Base-by-base conservation (phyloP, 2,797 vertebrate genomes). In the Cossypha dichroa region DNA sequence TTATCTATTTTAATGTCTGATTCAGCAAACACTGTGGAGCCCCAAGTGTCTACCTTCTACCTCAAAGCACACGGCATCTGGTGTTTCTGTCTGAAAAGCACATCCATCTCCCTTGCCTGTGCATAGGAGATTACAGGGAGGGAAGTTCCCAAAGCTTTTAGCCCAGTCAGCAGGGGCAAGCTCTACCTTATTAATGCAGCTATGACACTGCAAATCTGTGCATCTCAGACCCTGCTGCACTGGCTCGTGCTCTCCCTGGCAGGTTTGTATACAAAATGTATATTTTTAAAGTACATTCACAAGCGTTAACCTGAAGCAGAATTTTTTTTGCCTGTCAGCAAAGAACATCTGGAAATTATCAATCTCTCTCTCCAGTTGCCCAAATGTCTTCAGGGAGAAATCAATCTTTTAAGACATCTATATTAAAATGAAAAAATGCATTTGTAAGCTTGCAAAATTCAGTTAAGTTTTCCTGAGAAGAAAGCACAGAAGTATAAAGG, bases 301-400 rank as follows among this genome's bases (percentile, higher is more conserved):
- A 63, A 80, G 62, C 7, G 3, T 74, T 77, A 85, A 85, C 60
- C 70, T 13, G 5, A 80, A 91, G 52, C 41, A 87, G 60, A 90
- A 34, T 73, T 93, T 74, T 88, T 85, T 29, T 79, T 82, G 81
- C 60, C 84, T 87, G 34, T 82, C 67, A 77, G 54, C 56, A 66
- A 92, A 87, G 60, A 89, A 85, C 81, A 93, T 77, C 84, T 94
- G 94, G 74, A 85, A 93, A 87, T 63, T 34, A 95, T 87, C 72
- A 41, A 10, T 95, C 54, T 94, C 81, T 75, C 49, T 70, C 64
- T 69, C 52, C 22, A 73, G 55, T 90, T 94, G 70, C 31, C 45
- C 56, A 81, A 85, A 88, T 41, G 36, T 69, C 90, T 80, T 90
- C 51, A 46, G 77, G 90, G 85, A 92, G 29, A 89, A 95, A 96